Base-by-base conservation (phyloP, 1,140 invertebrate genomes). In the Drosophila carrolli region DNA sequence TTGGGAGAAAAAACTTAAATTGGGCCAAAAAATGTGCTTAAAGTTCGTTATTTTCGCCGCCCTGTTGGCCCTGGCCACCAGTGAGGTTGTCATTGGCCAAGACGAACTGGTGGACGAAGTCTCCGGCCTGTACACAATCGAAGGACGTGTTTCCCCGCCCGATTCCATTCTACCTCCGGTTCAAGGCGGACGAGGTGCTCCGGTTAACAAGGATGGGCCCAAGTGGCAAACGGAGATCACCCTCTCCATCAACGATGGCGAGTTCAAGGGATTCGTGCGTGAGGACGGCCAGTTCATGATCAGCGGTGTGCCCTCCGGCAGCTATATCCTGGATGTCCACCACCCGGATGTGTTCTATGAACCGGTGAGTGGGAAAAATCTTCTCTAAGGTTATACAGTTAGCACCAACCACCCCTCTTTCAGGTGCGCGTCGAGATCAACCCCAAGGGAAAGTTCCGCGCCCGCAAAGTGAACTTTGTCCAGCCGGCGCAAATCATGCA, bases 271-370 rank as follows among this genome's bases (percentile, higher is more conserved):
- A 50, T 98, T 97, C 93, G 92, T 98, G 58, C 96, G 96, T 80
- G 96, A 97, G 80, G 98, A 99, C 94, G 98, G 98, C n/a, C 95
- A 95, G 9, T 99, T 99, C 93, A 93, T 95, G 10, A 95, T 99
- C 47, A 96, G 96, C 78, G 97, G 98, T 84, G 94, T 99, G 0
- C 97, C 97, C 4, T 96, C 97, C 23, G 99, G 98, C 7, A 99
- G 98, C 0, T 99, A 99, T 91, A 95, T 99, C 23, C 94, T 99
- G 2, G 98, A 99, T 94, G 95, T 99, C 13, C 92, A 97, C 8
- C 96, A 99, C 93, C 97, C 98, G 5, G 96, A 98, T 86, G 98
- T 96, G 86, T 94, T 96, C 67, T 99, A 98, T 86, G 98, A 99
- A 81, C 97, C 97, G 5, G 95, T 98, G 1, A 74, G 75, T 61